phyloP scores from a whole-genome alignment of 2,113 vertebrate species.

The Sorex araneus region DNA sequence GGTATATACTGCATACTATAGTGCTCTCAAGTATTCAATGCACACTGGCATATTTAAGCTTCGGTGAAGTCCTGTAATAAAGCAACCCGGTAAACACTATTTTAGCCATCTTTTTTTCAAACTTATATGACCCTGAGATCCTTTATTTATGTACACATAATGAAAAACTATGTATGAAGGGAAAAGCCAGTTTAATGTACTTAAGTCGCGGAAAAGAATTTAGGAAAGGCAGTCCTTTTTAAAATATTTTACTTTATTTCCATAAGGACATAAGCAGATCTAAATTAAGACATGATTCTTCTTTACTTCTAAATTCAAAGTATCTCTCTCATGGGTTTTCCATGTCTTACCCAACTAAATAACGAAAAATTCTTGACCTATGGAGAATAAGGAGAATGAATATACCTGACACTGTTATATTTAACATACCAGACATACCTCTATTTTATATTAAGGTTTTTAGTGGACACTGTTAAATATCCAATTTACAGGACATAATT shows the following conservation, averaged over 20 bases:
- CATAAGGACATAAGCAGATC: neutral
- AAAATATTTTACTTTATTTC: constrained; percentile 42
- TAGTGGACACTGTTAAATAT: constrained; percentile 36
- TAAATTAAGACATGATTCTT: constrained; percentile 10
- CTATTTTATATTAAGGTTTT: constrained; percentile 46
- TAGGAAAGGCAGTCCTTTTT: constrained; percentile 45
- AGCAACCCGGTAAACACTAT: neutral
- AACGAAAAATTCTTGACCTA: constrained; percentile 38
- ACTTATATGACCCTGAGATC: constrained; percentile 38
- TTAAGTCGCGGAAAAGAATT: constrained; percentile 46
- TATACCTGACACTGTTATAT: neutral
- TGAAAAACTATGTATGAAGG: constrained; percentile 39
- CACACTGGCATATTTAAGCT: constrained; percentile 27
- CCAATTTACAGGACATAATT: constrained; percentile 29
- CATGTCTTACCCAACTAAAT: constrained; percentile 48
- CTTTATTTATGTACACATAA: constrained; percentile 45
- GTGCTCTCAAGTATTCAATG: constrained; percentile 17
- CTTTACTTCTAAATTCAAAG: constrained; percentile 59
- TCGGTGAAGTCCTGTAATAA: constrained; percentile 58
- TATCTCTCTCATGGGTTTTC: constrained; percentile 48
- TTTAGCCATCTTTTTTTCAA: constrained; percentile 42
- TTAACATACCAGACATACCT: neutral
- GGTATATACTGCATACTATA: constrained; percentile 14
- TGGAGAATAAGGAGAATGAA: constrained; percentile 58
- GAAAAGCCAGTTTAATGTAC: constrained; percentile 55